A percentile compares a stretch with the other conserved stretches of the same genome.
Conservation (phyloP, 92 coral and sea anemone genomes). For the Metridium senile region DNA sequence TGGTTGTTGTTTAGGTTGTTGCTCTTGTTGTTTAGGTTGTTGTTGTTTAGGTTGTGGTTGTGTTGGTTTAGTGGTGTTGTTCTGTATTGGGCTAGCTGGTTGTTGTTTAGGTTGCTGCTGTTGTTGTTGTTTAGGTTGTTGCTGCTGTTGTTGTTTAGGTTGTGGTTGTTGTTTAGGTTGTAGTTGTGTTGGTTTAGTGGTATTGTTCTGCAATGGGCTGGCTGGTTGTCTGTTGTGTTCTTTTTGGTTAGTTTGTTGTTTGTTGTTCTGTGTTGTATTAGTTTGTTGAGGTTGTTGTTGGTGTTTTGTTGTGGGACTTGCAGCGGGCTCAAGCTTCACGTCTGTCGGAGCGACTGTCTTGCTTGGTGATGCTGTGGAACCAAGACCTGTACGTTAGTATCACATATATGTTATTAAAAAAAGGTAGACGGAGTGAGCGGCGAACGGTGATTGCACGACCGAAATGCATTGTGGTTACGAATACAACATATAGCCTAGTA, state of each 20-base stretch:
- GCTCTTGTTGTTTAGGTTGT: slow-evolving; percentile 15
- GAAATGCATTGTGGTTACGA: too few relatives aligned
- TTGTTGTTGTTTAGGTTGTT: slow-evolving; percentile 3
- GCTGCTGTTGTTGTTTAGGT: neutral
- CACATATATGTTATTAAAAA: neutral
- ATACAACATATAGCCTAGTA: too few relatives aligned
- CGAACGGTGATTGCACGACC: too few relatives aligned
- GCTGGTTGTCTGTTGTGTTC: too few relatives aligned
- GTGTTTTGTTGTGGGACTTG: slow-evolving; percentile 40
- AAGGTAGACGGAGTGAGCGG: neutral
- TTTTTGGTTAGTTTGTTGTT: slow-evolving; percentile 8
- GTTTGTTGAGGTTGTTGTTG: too few relatives aligned
- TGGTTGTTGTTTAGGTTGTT: slow-evolving; percentile 20
- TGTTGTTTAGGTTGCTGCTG: slow-evolving; percentile 6
- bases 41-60: slow-evolving; percentile 11
- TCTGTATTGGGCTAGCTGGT: slow-evolving; percentile 23
- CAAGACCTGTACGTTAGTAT: neutral
- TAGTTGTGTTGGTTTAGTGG: too few relatives aligned
- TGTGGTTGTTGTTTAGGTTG: slow-evolving; percentile 22
- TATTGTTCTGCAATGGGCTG: too few relatives aligned
- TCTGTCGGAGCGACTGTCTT: slow-evolving; percentile 53
- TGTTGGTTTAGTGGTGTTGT: neutral
- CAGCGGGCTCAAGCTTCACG: slow-evolving; percentile 59
- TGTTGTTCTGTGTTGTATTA: too few relatives aligned
- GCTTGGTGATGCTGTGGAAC: slow-evolving; percentile 40